phyloP scores from a whole-genome alignment of 2,888 invertebrate genomes.

The Bimastos eiseni region DNA sequence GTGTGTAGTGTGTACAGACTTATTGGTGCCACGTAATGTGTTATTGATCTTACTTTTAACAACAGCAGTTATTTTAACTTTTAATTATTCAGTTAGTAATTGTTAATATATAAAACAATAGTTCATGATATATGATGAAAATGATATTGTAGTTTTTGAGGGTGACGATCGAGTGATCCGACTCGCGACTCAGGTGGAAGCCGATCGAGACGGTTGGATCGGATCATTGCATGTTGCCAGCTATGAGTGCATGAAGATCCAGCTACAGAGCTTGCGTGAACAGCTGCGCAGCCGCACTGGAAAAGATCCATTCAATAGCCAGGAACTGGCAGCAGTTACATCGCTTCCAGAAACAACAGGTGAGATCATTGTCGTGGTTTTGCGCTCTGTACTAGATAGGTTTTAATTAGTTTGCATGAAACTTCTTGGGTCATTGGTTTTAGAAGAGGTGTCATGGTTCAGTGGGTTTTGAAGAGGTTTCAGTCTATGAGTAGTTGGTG shows the following conservation, averaged over 20 bases:
- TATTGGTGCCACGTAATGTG: too few species aligned
- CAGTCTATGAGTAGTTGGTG: background rate
- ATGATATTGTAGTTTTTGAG: conserved; percentile 65
- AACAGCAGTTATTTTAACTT: too few species aligned
- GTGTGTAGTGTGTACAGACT: too few species aligned
- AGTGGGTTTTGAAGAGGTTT: too few species aligned
- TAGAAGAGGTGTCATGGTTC: too few species aligned
- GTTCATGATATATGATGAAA: background rate
- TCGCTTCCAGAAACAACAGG: background rate
- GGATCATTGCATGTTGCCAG: conserved; percentile 82
- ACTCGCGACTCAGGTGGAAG: conserved; percentile 77
- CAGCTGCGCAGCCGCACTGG: conserved; percentile 59
- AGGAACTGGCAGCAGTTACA: conserved; percentile 39
- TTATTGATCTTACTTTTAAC: too few species aligned
- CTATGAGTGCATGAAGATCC: conserved; percentile 78
- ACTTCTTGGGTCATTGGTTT: too few species aligned
- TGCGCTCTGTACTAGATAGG: background rate
- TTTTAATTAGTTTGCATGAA: background rate
- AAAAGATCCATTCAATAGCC: conserved; percentile 51
- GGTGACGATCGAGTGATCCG: conserved; percentile 74
- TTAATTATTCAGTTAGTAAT: too few species aligned
- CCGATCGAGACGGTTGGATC: conserved; percentile 83
- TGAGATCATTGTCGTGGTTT: background rate
- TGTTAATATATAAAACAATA: too few species aligned
- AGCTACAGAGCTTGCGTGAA: conserved; percentile 66